Evolutionary conservation across 2,113 vertebrate genomes (phyloP), one percentile per base, ranked within the genome.

Genomic region (Pelusios castaneus): DNA sequence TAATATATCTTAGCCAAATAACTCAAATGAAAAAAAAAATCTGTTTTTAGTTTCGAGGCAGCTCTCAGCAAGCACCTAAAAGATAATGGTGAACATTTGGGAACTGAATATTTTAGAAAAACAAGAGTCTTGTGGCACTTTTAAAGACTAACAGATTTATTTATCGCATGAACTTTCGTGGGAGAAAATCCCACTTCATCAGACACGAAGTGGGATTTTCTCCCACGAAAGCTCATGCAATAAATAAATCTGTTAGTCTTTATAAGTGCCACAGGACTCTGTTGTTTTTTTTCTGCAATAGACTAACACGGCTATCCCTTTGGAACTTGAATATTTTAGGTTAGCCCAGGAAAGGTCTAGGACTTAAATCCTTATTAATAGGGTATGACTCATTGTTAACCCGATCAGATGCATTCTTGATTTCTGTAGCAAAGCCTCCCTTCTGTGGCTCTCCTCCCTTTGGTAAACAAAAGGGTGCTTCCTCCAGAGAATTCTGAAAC

Each of bases 381-480:
- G 45, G 41, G 31, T 88, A 60, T 0, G 1, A 91, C 60, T 75
- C 85, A 14, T 63, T 56, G 24, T 51, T 21, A 51, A 5, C 45
- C 22, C 84, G 29, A 89, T 87, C 47, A 56, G 49, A 70, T 31
- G 51, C 1, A 56, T 21, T 51, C 1, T 1, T 77, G 47, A 52
- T 19, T 80, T 21, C 5, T 47, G 25, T 13, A 2, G 1, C 31
- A 88, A 19, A 25, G 17, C 1, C 5, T 7, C 7, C 6, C 47
- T 86, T 90, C 83, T 91, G 25, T 82, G 85, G 13, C 29, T 91
- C 9, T 92, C 12, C 5, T 81, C 89, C 84, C 91, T 84, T 77
- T 54, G 49, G 43, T 78, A 70, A 92, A 67, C 82, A 14, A 88
- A 81, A 16, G 54, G 27, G 16, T 89, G 25, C n/a, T 27, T 4